A percentile compares a stretch with the other conserved stretches of the same genome.
phyloP scores from a whole-genome alignment of 2,888 invertebrate species.

The Tipula helvola region DNA sequence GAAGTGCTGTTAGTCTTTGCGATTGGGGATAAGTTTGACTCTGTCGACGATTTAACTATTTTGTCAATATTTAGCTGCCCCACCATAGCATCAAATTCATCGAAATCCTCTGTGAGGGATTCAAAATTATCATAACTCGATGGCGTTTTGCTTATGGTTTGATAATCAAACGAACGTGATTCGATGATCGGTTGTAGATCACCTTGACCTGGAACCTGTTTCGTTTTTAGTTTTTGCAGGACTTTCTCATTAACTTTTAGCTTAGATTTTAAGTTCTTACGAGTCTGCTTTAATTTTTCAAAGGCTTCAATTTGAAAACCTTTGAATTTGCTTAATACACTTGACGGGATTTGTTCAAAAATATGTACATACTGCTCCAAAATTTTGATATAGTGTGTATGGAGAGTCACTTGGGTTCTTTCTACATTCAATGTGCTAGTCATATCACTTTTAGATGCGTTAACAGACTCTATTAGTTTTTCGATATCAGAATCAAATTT shows the following conservation, averaged over 20 bases:
- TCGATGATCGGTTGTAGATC: neutral
- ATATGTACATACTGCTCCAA: conserved; percentile 49
- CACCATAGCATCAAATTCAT: conserved; percentile 29
- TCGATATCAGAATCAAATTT: neutral
- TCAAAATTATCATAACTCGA: neutral
- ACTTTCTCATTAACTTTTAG: conserved; percentile 34
- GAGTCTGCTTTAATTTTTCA: conserved; percentile 42
- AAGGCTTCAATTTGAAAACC: conserved; percentile 45
- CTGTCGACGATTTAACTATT: conserved; percentile 19
- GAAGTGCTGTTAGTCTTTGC: conserved; percentile 5
- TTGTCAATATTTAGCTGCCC: conserved; percentile 27
- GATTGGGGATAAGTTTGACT: neutral
- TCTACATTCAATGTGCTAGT: neutral
- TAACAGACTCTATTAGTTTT: neutral
- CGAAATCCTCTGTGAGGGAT: conserved; percentile 18
- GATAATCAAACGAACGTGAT: neutral
- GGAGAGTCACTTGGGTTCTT: neutral
- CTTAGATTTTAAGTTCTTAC: conserved; percentile 45
- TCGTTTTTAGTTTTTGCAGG: conserved; percentile 14
- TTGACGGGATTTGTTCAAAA: conserved; percentile 49
- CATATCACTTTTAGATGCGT: neutral
- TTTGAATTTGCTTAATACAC: conserved; percentile 45
- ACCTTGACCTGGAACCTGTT: neutral
- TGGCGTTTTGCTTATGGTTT: neutral
- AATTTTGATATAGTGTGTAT: neutral